Base-by-base conservation (phyloP, 2,113 vertebrate species). In the Sitta europaea region DNA sequence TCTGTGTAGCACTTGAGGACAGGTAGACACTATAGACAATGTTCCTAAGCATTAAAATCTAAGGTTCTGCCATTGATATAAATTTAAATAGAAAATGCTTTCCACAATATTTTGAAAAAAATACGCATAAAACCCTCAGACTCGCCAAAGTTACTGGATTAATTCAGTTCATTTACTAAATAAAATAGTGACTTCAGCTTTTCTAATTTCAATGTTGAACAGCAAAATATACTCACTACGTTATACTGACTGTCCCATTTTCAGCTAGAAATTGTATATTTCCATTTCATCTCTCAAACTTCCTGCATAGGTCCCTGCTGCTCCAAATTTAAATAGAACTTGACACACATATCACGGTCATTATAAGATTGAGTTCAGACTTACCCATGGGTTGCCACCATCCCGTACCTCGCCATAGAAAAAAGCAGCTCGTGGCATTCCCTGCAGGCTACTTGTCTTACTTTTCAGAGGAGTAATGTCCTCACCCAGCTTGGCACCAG, bases 331-430 rank as follows among this genome's bases (percentile, higher is more conserved):
- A 93, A 95, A 96, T 55, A 93, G 40, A 48, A 82, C 75, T 89
- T 90, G 78, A 94, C 70, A 96, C 57, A 95, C 45, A 97, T 90
- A 96, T 76, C 79, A 96, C 3, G 7, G 72, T 91, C 70, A 45
- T 80, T 93, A 57, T 91, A 96, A 91, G 82, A 96, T 85, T 4
- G 1, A 90, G 88, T 33, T 96, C 87, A 95, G 94, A 99, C 99
- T 99, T 97, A 99, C 99, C 99, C 97, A 97, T 58, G 97, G 92
- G 97, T 97, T 97, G 97, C 96, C 97, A 98, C 97, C 62, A 92
- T 97, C 96, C 97, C 97, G 94, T 66, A 95, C 59, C 77, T 98
- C 76, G 97, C 97, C 96, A 98, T 75, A 51, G 94, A 92, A 95
- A 96, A 98, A 97, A 66, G 62, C 90, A 98, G 90, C 88, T 94